Conservation (phyloP, 1,140 invertebrate genomes). For the Planococcus citri region DNA sequence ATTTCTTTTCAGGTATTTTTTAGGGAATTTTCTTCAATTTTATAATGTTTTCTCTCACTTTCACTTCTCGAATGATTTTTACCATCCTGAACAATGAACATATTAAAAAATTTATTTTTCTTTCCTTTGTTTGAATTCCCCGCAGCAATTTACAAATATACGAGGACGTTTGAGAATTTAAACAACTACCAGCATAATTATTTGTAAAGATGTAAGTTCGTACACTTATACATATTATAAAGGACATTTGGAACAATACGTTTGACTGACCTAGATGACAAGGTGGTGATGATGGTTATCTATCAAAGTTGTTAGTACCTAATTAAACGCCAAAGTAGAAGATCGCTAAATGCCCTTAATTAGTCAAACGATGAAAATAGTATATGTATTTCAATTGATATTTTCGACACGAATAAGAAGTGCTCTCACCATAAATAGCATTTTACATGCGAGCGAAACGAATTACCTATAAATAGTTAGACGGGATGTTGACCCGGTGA, state of each 20-base stretch:
- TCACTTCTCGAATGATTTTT: too few species aligned
- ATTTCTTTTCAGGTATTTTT: too few species aligned
- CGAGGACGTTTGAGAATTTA: too few species aligned
- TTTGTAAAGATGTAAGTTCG: too few species aligned
- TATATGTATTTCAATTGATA: background rate
- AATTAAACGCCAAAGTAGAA: background rate
- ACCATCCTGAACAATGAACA: too few species aligned
- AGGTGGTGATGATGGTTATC: background rate
- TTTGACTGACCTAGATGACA: background rate
- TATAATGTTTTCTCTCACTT: too few species aligned
- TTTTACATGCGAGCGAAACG: background rate
- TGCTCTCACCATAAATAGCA: background rate
- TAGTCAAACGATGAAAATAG: background rate
- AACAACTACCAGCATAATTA: too few species aligned
- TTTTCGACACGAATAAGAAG: slow-evolving; percentile 1
- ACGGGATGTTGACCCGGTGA: background rate
- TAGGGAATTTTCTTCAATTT: too few species aligned
- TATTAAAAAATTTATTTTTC: too few species aligned
- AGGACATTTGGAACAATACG: background rate
- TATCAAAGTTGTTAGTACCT: background rate
- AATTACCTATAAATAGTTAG: background rate
- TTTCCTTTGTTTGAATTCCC: too few species aligned
- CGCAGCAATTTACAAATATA: too few species aligned
- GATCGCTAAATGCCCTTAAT: background rate
- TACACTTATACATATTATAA: too few species aligned